Evolutionary conservation across 1,140 invertebrate species (phyloP), one percentile per base, ranked within the genome.

Genomic region (Lamellibrachia luymesi): DNA sequence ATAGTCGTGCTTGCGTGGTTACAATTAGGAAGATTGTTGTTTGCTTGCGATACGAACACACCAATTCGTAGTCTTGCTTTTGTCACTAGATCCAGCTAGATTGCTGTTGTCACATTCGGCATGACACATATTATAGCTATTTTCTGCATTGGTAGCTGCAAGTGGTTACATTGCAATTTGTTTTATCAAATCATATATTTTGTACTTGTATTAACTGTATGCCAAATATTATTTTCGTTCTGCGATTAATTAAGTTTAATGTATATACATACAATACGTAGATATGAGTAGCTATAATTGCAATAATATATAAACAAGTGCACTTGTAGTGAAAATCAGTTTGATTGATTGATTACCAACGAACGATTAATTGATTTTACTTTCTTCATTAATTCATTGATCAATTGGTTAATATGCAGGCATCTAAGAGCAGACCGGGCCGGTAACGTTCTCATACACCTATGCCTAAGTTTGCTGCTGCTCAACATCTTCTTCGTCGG

Each of bases 361-460:
- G 38, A 38, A 38, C 38, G 38, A 38, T 38, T 38, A 38, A 38
- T 38, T 38, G 38, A 38, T 38, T 38, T 10, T 80, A 80, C 64
- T 80, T 8, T 8, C 13, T 80, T 80, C 64, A 22, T 17, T 80
- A 22, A 6, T 80, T 80, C 64, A 22, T 80, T 80, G 64, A 4
- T 80, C 17, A 17, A 80, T 80, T 80, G 64, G 22, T 25, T 93
- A 51, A 94, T 95, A 94, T 93, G 50, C 94, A 97, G 97, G 92
- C 96, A 96, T 91, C 94, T 97, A 91, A 96, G 97, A 92, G 95
- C 96, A 51, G 97, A 97, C 91, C 95, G 96, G 56, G 96, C 97
- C 0, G 97, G 97, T 1, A 96, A 97, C 94, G 97, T 97, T 92
- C 95, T 97, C 17, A 94, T 97, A 64, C 97, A 97, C 93, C 95